Evolutionary conservation across 1,140 invertebrate species (phyloP).

Genomic region (Aphaenogaster rudis): DNA sequence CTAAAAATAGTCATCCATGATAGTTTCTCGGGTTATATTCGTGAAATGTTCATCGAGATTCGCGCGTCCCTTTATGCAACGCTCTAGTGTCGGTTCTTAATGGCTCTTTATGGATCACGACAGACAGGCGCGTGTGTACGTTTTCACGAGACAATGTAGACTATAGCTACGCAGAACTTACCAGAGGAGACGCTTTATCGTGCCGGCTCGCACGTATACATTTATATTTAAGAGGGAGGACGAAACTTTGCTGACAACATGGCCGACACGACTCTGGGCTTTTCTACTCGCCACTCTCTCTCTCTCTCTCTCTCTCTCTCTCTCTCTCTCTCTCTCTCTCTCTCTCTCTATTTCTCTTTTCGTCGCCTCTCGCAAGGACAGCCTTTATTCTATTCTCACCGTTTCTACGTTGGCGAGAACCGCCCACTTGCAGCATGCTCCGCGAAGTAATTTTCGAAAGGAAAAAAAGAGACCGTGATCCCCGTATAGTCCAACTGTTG

Average conservation of each 20-base stretch:
- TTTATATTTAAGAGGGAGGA: conserved; percentile 77
- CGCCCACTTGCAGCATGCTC: conserved; percentile 76
- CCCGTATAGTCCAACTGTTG: conserved; percentile 47
- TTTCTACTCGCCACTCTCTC: conserved; percentile 72
- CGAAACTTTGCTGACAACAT: conserved; percentile 78
- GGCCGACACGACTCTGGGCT: conserved; percentile 75
- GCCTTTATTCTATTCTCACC: conserved; percentile 74
- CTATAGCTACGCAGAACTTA: conserved; percentile 64
- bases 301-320: conserved; percentile 21
- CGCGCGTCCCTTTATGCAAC: conserved; percentile 23
- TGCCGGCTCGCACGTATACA: conserved; percentile 70
- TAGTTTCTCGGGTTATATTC: not conserved
- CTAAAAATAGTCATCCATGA: not conserved
- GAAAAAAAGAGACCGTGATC: conserved; percentile 67
- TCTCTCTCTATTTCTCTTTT: conserved; percentile 58
- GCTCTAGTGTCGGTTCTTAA: conserved; percentile 47
- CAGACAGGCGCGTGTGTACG: conserved; percentile 56
- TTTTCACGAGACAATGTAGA: conserved; percentile 58
- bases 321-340: conserved; percentile 14
- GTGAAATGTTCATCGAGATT: conserved; percentile 42
- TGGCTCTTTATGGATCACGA: conserved; percentile 65
- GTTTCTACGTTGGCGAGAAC: conserved; percentile 66
- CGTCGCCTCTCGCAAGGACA: conserved; percentile 70
- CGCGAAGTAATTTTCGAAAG: conserved; percentile 76
- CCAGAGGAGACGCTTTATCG: conserved; percentile 72